These are phyloP conservation scores for Lates calcarifer DNA, from an alignment of 2,113 vertebrate species.

Conservation along the genomic window DNA sequence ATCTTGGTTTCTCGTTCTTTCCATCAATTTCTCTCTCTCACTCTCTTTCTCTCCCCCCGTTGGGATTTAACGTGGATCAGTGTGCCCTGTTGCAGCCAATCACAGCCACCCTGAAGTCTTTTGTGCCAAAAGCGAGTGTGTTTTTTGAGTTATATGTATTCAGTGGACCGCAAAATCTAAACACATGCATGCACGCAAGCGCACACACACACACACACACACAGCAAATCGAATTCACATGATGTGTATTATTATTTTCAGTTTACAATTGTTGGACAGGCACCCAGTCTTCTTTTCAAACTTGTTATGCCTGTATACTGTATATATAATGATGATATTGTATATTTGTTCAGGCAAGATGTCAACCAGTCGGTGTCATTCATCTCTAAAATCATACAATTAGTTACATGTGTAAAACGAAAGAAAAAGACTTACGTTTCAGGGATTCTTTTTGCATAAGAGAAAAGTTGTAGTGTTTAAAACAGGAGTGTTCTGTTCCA, in stretches of 20 bases:
- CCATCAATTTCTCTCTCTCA: conserved; percentile 8
- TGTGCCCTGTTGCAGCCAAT: conserved; percentile 47
- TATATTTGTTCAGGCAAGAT: neutral
- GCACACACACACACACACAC: conserved; percentile 13
- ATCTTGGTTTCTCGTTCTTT: conserved; percentile 22
- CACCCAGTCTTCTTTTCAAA: neutral
- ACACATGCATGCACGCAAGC: conserved; percentile 53
- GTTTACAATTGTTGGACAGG: neutral
- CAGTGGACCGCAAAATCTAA: conserved; percentile 52
- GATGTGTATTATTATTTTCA: neutral
- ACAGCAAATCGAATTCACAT: conserved; percentile 1
- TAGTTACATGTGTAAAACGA: neutral
- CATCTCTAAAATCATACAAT: neutral
- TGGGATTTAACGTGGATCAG: conserved; percentile 62
- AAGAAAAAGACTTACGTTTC: neutral
- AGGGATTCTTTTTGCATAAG: neutral
- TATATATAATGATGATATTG: neutral
- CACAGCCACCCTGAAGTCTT: conserved; percentile 45
- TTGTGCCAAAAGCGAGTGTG: conserved; percentile 54
- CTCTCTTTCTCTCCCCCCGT: neutral
- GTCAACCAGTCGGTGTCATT: neutral
- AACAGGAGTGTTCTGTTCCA: neutral
- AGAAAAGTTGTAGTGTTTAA: neutral
- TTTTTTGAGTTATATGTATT: conserved; percentile 62
- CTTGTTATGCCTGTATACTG: neutral